Evolutionary conservation across 1,140 invertebrate genomes (phyloP), one percentile per base, ranked within the genome.

Genomic region (Drosophila navojoa): DNA sequence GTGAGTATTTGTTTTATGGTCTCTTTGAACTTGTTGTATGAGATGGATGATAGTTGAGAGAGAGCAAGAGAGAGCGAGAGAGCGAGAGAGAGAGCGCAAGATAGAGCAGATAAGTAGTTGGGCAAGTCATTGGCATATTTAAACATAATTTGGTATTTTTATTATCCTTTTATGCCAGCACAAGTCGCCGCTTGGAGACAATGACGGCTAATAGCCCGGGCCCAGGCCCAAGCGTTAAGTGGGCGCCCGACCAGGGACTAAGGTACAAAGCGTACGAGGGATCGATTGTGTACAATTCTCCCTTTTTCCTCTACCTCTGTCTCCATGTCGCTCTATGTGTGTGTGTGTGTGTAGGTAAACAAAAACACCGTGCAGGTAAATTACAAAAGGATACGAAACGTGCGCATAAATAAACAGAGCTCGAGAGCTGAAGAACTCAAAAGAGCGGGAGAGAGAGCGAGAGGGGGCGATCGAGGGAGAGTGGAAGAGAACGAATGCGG

Each of bases 111-210:
- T 29, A 35, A 13, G 13, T 27, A 11, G 49, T 50, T 29, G 25
- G 25, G n/a, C 29, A n/a, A 32, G 52, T 32, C 79, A 64, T 79
- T 78, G 79, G 82, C 79, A 87, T 82, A 86, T 86, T 87, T 86
- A 79, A 86, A 81, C 81, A 81, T 86, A 86, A 86, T 86, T 79
- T 86, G 67, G 67, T 79, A 63, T 87, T 89, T 84, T 87, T 84
- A 84, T 77, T 89, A 87, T 89, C 77, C 84, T 87, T 74, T 71
- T 78, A 71, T 71, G 82, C 68, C 73, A 76, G 60, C 47, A 79
- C 50, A 63, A 53, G 44, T 19, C 67, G 79, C 63, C 57, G 57
- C 63, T 55, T 59, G 60, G 62, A 73, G 77, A 80, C 79, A 81
- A 74, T 84, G 80, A 81, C 79, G 60, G 67, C 67, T 82, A 82